Conservation (phyloP, 1,140 invertebrate genomes). For the Halesus radiatus region DNA sequence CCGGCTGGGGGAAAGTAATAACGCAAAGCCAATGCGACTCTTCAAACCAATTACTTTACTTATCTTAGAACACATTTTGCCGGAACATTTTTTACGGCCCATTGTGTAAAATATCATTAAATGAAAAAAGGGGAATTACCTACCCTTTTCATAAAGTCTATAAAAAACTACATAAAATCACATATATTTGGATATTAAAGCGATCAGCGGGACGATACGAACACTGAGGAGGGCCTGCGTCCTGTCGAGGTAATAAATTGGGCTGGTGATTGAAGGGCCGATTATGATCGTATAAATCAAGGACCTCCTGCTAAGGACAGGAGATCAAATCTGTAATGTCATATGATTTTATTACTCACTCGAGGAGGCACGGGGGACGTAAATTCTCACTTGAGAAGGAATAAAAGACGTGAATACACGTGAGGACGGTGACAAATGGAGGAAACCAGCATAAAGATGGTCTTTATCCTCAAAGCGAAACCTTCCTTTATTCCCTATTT, state of each 20-base stretch:
- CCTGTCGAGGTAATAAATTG: slow-evolving; percentile 36
- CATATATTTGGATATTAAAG: slow-evolving; percentile 2
- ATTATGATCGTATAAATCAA: slow-evolving; percentile 44
- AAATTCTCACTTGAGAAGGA: not conserved
- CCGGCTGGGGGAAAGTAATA: no score
- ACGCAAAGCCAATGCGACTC: no score
- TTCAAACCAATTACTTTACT: no score
- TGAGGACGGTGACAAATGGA: not conserved
- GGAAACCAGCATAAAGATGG: not conserved
- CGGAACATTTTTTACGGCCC: no score
- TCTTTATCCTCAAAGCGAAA: not conserved
- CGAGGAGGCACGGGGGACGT: not conserved
- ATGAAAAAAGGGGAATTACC: no score
- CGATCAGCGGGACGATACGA: not conserved
- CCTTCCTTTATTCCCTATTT: not conserved
- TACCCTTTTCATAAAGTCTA: no score
- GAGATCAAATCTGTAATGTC: slow-evolving; percentile 24
- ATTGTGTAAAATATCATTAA: no score
- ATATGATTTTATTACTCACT: slow-evolving; percentile 51
- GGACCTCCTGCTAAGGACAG: slow-evolving; percentile 21
- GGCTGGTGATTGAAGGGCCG: slow-evolving; percentile 28
- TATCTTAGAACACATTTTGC: no score
- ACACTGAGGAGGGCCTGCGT: not conserved
- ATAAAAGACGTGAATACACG: no score
- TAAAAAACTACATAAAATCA: not conserved